Conservation (phyloP, 2,797 vertebrate species). For the Scyliorhinus canicula region DNA sequence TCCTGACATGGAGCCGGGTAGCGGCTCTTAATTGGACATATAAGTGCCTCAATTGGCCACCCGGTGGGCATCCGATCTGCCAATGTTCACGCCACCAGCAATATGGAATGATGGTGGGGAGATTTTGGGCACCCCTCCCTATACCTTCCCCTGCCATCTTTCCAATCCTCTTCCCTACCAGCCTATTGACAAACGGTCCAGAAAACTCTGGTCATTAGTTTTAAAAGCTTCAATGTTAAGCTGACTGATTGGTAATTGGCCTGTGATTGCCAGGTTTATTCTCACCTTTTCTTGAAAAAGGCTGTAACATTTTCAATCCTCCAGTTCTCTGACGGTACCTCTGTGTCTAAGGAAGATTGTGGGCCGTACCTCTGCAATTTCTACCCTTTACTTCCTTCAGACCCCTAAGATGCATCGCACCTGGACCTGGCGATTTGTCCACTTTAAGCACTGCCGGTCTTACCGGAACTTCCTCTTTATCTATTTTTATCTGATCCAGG, state of each 20-base stretch:
- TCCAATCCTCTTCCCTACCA: no score
- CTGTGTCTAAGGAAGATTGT: not conserved
- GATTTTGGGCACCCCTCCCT: no score
- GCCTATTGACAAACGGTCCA: no score
- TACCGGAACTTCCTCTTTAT: not conserved
- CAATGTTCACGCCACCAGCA: not conserved
- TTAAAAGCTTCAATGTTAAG: not conserved
- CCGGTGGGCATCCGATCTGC: not conserved
- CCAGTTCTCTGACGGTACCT: not conserved
- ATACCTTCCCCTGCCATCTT: not conserved
- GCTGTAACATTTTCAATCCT: not conserved
- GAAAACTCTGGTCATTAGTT: not conserved
- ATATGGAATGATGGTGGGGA: not conserved
- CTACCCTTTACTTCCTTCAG: not conserved
- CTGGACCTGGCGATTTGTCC: not conserved
- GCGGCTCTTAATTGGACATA: not conserved
- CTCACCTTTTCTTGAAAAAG: not conserved
- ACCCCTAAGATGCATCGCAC: not conserved
- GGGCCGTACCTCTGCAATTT: not conserved
- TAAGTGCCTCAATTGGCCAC: no score
- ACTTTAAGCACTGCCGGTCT: not conserved
- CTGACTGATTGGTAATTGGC: not conserved
- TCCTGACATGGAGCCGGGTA: not conserved
- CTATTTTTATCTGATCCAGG: not conserved
- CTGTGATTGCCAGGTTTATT: not conserved